A percentile compares a stretch with the other conserved stretches of the same genome.
phyloP scores from a whole-genome alignment of 2,888 invertebrate genomes.

The Callinectes sapidus region DNA sequence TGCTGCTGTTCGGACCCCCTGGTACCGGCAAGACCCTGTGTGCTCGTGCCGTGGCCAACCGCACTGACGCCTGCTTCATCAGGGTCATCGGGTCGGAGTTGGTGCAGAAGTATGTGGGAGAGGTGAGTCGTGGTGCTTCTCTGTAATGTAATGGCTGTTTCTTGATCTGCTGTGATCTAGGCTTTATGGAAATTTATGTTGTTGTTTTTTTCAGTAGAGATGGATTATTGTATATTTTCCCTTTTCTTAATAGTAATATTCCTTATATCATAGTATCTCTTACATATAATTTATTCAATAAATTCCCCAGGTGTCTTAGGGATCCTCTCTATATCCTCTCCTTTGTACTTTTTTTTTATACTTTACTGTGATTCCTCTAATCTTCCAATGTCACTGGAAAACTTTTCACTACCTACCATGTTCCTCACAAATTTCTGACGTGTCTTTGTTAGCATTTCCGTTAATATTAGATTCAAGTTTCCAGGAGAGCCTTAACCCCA shows the following conservation, averaged over 20 bases:
- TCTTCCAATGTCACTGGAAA: neutral
- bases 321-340: no score
- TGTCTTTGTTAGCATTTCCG: neutral
- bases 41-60: conserved; percentile 98
- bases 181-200: neutral
- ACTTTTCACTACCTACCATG: neutral
- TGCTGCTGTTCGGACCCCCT: conserved; percentile 97
- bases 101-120: conserved; percentile 95
- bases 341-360: neutral
- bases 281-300: no score
- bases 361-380: neutral
- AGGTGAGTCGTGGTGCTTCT: conserved; percentile 77
- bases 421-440: neutral
- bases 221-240: no score
- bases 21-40: conserved; percentile 99
- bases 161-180: neutral
- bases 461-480: neutral
- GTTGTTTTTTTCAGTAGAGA: neutral
- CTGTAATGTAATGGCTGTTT: neutral
- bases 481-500: neutral
- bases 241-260: neutral
- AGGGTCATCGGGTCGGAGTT: conserved; percentile 96
- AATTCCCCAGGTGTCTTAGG: no score
- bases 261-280: neutral
- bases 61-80: conserved; percentile 99